Evolutionary conservation across 2,797 vertebrate species (phyloP), one percentile per base, ranked within the genome.

Genomic region (Petrocephalus sullivani): DNA sequence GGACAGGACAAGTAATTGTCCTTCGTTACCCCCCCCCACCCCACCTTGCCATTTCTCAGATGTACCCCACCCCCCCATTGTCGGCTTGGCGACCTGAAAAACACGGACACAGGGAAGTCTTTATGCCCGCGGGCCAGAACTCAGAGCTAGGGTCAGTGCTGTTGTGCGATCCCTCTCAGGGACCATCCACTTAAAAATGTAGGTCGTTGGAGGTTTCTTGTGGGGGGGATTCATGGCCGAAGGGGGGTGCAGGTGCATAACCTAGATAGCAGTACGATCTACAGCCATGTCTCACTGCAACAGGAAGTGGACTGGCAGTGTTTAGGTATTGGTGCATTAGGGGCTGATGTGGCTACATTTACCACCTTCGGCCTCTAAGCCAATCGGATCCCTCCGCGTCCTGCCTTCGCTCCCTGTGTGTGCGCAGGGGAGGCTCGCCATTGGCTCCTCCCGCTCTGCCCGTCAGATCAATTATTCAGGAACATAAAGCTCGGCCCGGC

Each of bases 401-500:
- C 37, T 21, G 46, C 14, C 19, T 10, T 82, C 14, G 28, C 12
- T 85, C 83, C 14, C 41, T n/a, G 37, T 37, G 19, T 58, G 28
- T 28, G 28, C 28, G 28, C 28, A 28, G 28, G 28, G 28, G 28
- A 28, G 28, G 28, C 28, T 28, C 28, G 28, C n/a, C 53, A 75
- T 81, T 4, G 2, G 56, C 87, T 90, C 71, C 58, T 67, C 21
- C 57, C 4, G 89, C 91, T 91, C 88, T 53, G 75, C 90, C 91
- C 92, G 92, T 93, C 92, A 91, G 88, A 92, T 90, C 89, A 91
- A 88, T 93, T 93, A 87, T 89, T 86, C 84, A 56, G 90, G 75
- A 14, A 56, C 64, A 87, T 87, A 89, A 90, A 91, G 89, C 90
- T 46, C 0, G 14, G 10, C 28, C 37, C 33, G 14, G 51, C 8